Conservation (phyloP, 1,140 invertebrate genomes). For the Drosophila teissieri region DNA sequence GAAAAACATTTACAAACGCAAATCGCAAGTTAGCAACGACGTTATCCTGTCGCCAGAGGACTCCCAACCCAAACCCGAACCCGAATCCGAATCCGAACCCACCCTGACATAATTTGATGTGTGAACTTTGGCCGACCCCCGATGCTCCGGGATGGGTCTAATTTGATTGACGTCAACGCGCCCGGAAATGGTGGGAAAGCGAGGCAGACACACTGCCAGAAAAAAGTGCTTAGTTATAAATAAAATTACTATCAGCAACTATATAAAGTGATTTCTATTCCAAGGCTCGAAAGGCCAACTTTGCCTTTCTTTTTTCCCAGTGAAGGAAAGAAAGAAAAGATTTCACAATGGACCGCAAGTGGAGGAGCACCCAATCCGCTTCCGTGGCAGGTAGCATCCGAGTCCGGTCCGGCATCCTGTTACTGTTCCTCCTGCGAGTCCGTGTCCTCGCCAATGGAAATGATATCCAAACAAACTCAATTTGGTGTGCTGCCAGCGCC, state of each 20-base stretch:
- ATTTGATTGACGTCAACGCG: slow-evolving; percentile 77
- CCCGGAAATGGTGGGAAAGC: slow-evolving; percentile 65
- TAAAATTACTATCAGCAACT: no score
- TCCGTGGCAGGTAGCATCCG: slow-evolving; percentile 57
- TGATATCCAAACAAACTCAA: slow-evolving; percentile 81
- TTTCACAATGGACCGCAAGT: slow-evolving; percentile 46
- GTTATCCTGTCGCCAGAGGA: neutral
- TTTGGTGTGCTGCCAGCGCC: slow-evolving; percentile 72
- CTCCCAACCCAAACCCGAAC: no score
- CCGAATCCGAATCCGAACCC: slow-evolving; percentile 9
- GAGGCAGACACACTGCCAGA: slow-evolving; percentile 2
- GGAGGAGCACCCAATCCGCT: slow-evolving; percentile 35
- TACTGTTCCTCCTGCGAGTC: neutral
- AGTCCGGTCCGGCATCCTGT: slow-evolving; percentile 15
- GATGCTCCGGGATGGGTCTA: slow-evolving; percentile 33
- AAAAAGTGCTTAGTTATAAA: neutral
- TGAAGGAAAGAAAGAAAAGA: slow-evolving; percentile 3
- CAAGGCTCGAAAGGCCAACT: no score
- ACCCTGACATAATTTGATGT: slow-evolving; percentile 65
- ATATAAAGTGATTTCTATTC: no score
- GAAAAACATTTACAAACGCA: slow-evolving; percentile 80
- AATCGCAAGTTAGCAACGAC: slow-evolving; percentile 71
- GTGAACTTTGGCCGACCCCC: slow-evolving; percentile 64
- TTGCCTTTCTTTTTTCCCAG: neutral
- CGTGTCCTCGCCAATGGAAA: slow-evolving; percentile 51